Base-by-base conservation (phyloP, 1,140 invertebrate genomes). In the Drosophila malerkotliana region DNA sequence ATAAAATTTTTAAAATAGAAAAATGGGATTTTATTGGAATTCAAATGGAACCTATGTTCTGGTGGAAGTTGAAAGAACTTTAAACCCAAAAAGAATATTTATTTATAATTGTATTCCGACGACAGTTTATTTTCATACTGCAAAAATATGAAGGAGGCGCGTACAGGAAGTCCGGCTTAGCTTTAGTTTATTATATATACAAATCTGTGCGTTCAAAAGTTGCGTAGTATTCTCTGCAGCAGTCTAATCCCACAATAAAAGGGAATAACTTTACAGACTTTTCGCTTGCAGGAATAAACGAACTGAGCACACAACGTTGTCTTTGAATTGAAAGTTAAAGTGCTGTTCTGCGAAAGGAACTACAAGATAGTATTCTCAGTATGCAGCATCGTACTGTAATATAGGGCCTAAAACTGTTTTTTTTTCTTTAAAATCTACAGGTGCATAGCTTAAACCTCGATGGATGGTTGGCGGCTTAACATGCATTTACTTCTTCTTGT, bases 401-500 rank as follows among this genome's bases (percentile, higher is more conserved):
- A 66, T 69, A 73, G 83, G 79, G 72, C 83, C 82, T 87, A 87
- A 87, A 87, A 82, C 72, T 73, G 54, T 74, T 1, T 41, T 64
- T 60, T 77, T 30, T 21, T 21, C 51, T 76, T 79, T 85, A 60
- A 84, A 89, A 90, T 73, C 84, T 88, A 83, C 67, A 87, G 52
- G 51, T 78, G 15, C n/a, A 73, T 79, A 82, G 79, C 83, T 71
- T 73, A 83, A 60, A 87, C 51, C 55, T 72, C 58, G 75, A 63
- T 79, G 71, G 57, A 62, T 62, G 57, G 39, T 69, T 44, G 39
- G 24, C 24, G 53, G 45, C 34, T 18, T 0, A 26, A 8, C n/a
- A 15, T n/a, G 37, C 26, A 12, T 79, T 88, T 88, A 88, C 75
- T 87, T 90, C 87, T 91, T 92, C 78, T 93, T 93, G 78, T 92